These are phyloP conservation scores for Lontra canadensis DNA, from an alignment of 2,113 vertebrate species.

Conservation along the genomic window DNA sequence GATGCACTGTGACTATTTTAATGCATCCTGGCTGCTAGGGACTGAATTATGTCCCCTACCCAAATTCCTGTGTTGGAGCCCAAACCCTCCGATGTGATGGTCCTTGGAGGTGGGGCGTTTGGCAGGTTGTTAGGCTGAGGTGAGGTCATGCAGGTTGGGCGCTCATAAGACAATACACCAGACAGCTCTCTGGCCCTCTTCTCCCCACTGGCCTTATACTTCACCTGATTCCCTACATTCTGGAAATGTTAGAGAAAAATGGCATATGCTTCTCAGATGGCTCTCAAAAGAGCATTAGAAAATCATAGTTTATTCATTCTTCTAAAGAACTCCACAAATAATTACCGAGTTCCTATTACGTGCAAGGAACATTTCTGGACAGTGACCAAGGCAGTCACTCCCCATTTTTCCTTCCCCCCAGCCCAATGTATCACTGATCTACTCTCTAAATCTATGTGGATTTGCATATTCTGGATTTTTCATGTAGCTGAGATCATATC, in stretches of 20 bases:
- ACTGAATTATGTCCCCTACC: background rate
- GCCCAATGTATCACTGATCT: background rate
- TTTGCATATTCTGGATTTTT: background rate
- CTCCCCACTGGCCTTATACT: background rate
- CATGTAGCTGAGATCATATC: background rate
- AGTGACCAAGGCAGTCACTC: background rate
- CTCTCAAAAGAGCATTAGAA: background rate
- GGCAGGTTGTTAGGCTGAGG: background rate
- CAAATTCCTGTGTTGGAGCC: background rate
- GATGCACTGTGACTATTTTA: background rate
- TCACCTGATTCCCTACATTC: background rate
- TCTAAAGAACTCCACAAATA: background rate
- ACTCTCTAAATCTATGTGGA: background rate
- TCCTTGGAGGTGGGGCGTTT: background rate
- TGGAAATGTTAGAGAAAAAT: slow-evolving; percentile 29
- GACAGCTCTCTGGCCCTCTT: background rate
- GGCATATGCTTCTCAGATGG: background rate
- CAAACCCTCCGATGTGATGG: background rate
- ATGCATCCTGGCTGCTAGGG: background rate
- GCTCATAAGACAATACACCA: background rate
- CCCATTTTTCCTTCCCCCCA: background rate
- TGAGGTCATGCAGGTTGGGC: background rate
- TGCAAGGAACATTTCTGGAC: background rate
- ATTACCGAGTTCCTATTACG: background rate
- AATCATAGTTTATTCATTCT: background rate